Evolutionary conservation across 2,888 invertebrate genomes (phyloP).

Genomic region (Hirtodrosophila alboralis): DNA sequence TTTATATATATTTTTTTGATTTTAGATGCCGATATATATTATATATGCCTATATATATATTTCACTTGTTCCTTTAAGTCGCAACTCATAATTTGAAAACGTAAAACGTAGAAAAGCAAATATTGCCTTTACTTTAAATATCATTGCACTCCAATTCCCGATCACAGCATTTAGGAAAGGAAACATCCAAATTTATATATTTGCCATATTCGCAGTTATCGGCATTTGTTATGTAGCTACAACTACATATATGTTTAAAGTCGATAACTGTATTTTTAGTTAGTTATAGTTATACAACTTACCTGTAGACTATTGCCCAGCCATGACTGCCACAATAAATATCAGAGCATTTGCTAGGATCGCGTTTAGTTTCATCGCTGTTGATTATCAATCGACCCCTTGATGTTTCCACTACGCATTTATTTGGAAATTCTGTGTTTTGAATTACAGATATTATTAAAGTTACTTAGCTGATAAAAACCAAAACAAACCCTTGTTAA

Average conservation of each 20-base stretch:
- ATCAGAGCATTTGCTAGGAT: conserved; percentile 50
- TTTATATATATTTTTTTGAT: no score
- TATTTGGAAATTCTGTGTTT: conserved; percentile 29
- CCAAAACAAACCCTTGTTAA: conserved; percentile 21
- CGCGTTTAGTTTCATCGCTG: conserved; percentile 8
- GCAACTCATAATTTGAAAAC: conserved; percentile 11
- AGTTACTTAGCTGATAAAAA: background rate
- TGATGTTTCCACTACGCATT: conserved; percentile 38
- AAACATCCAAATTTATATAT: conserved; percentile 1
- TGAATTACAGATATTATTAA: background rate
- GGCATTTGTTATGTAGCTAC: no score
- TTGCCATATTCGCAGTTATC: conserved; percentile 22
- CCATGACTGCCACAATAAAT: conserved; percentile 55
- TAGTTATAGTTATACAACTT: background rate
- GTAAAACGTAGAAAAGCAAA: background rate
- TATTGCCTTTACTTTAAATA: background rate
- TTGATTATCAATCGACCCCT: conserved; percentile 19
- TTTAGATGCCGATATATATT: no score
- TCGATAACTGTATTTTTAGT: background rate
- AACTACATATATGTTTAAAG: background rate
- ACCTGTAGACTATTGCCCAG: conserved; percentile 61
- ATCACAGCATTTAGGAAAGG: conserved; percentile 48
- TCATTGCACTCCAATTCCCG: conserved; percentile 34
- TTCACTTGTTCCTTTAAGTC: background rate
- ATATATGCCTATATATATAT: background rate